Evolutionary conservation across 2,113 vertebrate species (phyloP).

Genomic region (Anhinga anhinga): DNA sequence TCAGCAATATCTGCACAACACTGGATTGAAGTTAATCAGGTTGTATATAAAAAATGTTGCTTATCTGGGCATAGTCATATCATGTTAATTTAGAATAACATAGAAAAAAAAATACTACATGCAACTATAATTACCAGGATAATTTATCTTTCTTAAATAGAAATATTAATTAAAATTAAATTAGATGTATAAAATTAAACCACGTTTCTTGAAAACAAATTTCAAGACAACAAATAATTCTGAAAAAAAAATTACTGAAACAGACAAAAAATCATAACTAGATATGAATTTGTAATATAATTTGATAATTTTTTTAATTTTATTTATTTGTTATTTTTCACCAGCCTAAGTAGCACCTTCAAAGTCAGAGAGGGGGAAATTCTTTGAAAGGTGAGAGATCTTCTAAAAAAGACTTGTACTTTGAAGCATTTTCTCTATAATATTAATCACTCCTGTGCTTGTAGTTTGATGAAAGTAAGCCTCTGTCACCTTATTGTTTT

Average conservation of each 20-base stretch:
- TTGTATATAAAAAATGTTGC: background rate
- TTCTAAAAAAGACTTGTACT: background rate
- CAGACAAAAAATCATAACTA: background rate
- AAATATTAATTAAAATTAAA: background rate
- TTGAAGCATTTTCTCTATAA: slow-evolving; percentile 8
- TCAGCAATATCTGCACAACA: background rate
- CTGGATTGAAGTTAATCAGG: background rate
- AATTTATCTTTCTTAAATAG: background rate
- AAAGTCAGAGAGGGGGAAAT: background rate
- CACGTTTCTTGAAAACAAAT: background rate
- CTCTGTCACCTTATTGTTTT: background rate
- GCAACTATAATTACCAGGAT: background rate
- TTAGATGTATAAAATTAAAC: background rate
- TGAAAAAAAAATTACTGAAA: background rate
- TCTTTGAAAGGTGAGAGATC: background rate
- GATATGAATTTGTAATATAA: background rate
- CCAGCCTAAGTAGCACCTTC: background rate
- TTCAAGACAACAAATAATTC: background rate
- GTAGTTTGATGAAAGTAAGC: background rate
- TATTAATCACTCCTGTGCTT: background rate
- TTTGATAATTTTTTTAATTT: background rate
- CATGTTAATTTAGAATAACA: background rate
- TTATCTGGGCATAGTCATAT: background rate
- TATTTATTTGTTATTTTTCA: background rate
- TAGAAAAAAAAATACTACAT: background rate